Base-by-base conservation (phyloP, 2,888 invertebrate genomes). In the Dryomyza anilis region DNA sequence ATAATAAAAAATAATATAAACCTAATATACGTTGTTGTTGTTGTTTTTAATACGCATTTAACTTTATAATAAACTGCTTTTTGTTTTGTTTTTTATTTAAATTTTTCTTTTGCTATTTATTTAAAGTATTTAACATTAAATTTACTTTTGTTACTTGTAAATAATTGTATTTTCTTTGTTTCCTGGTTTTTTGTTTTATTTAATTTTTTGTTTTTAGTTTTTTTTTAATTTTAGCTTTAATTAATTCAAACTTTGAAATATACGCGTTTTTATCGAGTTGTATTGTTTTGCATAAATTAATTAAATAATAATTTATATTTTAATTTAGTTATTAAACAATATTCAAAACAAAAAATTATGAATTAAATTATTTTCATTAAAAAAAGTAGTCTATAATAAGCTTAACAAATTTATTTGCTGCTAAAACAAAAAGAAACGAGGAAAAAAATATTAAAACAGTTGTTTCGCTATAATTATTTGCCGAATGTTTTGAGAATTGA, bases 1-100 rank as follows among this genome's bases (percentile, higher is more conserved):
- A 62, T n/a, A n/a, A n/a, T 62, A 62, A 70, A 73, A 72, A 69
- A 69, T 70, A 70, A 67, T 67, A 67, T 67, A 62, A 67, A 67
- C 64, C 56, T 70, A 67, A 63, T 60, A n/a, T 56, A 50, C 55
- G 45, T 45, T 23, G 25, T 25, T 50, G 23, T 27, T 50, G 50
- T 25, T 50, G n/a, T 50, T 50, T 12, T n/a, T n/a, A n/a, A n/a
- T n/a, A n/a, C n/a, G n/a, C n/a, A n/a, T n/a, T n/a, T n/a, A n/a
- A n/a, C n/a, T n/a, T n/a, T n/a, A n/a, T n/a, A n/a, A n/a, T n/a
- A n/a, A n/a, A n/a, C n/a, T n/a, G n/a, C n/a, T n/a, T n/a, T n/a
- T n/a, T n/a, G n/a, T n/a, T n/a, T n/a, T n/a, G 12, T 50, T 7
- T 27, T 4, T 16, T 16, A 43, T 16, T 16, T 43, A 43, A 16